Percentiles rank a stretch among this genome's conserved stretches.
These are phyloP conservation scores for Eriosoma lanigerum DNA, from an alignment of 1,140 invertebrate species.

Conservation along the genomic window DNA sequence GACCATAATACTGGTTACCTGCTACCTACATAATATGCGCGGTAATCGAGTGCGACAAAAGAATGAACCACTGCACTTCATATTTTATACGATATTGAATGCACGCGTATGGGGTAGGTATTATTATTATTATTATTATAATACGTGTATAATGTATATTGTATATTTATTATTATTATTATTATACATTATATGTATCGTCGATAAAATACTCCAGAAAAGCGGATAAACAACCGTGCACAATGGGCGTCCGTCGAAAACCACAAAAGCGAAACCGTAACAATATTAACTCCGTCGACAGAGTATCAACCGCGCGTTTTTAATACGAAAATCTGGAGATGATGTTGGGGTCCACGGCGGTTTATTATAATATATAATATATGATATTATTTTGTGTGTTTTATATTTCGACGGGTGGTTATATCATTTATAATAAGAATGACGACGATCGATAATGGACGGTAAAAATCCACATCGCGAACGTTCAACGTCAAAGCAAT, in stretches of 20 bases:
- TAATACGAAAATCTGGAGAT: no score
- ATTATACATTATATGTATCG: background rate
- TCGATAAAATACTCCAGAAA: slow-evolving; percentile 47
- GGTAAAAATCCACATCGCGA: no score
- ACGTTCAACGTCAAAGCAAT: no score
- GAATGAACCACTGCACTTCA: background rate
- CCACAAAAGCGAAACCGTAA: slow-evolving; percentile 42
- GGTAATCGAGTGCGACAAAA: background rate
- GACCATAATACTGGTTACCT: background rate
- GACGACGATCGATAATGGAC: background rate
- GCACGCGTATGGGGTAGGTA: no score
- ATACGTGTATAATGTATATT: background rate
- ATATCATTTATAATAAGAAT: no score
- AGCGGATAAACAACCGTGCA: slow-evolving; percentile 29
- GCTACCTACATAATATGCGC: background rate
- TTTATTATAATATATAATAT: background rate
- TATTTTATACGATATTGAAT: background rate
- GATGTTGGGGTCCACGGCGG: no score
- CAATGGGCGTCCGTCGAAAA: slow-evolving; percentile 10
- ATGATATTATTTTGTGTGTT: slow-evolving; percentile 11
- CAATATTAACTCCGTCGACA: slow-evolving; percentile 43
- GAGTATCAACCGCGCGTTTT: background rate
- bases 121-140: no score
- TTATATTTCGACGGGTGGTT: background rate
- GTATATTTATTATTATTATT: background rate